phyloP scores from a whole-genome alignment of 1,140 invertebrate genomes.

The Habropoda laboriosa region DNA sequence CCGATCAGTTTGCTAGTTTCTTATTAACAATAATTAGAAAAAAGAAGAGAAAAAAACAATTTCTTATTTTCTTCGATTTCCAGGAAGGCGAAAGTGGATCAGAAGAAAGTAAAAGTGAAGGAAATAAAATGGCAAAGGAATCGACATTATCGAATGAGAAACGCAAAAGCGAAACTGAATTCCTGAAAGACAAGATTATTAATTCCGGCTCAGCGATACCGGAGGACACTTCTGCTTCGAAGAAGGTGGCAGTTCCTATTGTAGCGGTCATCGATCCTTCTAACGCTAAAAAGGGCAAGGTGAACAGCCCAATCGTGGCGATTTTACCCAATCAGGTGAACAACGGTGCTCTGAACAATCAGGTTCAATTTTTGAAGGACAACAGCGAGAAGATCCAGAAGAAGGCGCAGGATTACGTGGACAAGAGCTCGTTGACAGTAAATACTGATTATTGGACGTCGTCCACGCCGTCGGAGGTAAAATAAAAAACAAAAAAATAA shows the following conservation, averaged over 20 bases:
- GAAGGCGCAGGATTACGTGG: constrained; percentile 35
- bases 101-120: not conserved
- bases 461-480: constrained; percentile 40
- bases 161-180: not conserved
- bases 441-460: constrained; percentile 16
- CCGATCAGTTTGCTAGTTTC: too few relatives aligned
- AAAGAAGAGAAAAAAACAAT: not conserved
- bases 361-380: constrained; percentile 28
- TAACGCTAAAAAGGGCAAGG: constrained; percentile 28
- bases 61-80: not conserved
- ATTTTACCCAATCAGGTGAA: constrained; percentile 8
- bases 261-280: constrained; percentile 54
- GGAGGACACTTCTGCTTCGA: constrained; percentile 1
- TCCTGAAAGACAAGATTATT: constrained; percentile 2
- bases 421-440: constrained; percentile 15
- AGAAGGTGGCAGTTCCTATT: constrained; percentile 45
- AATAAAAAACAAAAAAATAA: not conserved
- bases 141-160: not conserved
- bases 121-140: rapidly evolving
- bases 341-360: not conserved
- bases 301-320: constrained; percentile 45
- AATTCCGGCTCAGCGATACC: not conserved
- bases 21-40: too few relatives aligned
- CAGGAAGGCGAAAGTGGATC: not conserved
- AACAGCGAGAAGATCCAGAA: constrained; percentile 29